Evolutionary conservation across 2,888 invertebrate genomes (phyloP), one percentile per base, ranked within the genome.

Genomic region (Zygaena filipendulae): DNA sequence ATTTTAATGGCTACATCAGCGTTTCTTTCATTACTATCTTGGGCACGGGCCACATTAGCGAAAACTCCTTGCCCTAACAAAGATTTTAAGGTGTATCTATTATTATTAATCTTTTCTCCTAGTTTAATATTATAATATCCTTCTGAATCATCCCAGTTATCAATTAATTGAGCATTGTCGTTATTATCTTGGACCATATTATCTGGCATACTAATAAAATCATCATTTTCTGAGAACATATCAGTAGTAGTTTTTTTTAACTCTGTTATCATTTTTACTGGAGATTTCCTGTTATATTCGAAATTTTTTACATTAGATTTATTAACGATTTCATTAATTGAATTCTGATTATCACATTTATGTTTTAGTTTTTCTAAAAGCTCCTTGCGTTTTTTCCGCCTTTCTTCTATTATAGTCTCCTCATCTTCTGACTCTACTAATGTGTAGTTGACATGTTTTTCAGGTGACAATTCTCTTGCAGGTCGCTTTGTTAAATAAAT

Each of bases 111-210:
- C 11, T 58, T 60, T 77, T 98, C 98, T 7, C 98, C 96, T 49
- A 96, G 91, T 45, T 93, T 85, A 13, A 97, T 93, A 35, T 90
- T 81, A 60, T 99, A 99, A 68, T 99, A 99, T 23, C 99, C 99
- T 66, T 99, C 98, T 3, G 93, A 88, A 80, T 99, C 97, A 66
- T 99, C 99, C 97, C 97, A 99, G 64, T 99, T 98, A 62, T 99
- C 99, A 3, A 90, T 92, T 37, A 92, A 88, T 8, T 94, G 93
- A 69, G 93, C 91, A 60, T 95, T 96, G 33, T 82, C 81, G 36
- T 85, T 85, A 23, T 56, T 52, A 30, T 49, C 51, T 38, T 59
- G 58, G 26, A 41, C 49, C 5, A 53, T 47, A 36, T 46, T 49
- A 18, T 31, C 35, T 37, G 45, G 85, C 51, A 87, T 88, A 49